Conservation (phyloP, 2,797 vertebrate genomes). For the Lacerta bilineata region DNA sequence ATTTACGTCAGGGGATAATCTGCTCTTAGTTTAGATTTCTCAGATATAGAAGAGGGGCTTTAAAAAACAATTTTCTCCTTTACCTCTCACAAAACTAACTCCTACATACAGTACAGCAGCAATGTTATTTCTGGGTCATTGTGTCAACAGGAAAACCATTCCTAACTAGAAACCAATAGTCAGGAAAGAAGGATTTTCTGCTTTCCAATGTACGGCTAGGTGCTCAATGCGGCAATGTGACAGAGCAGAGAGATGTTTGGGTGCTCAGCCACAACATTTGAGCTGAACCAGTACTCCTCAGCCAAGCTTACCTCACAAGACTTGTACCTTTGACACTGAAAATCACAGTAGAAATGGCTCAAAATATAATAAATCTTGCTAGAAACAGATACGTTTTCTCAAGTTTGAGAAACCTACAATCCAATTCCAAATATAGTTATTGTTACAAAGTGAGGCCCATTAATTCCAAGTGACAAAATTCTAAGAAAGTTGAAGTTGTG, state of each 20-base stretch:
- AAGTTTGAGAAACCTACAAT: neutral
- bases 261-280: neutral
- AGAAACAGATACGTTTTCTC: neutral
- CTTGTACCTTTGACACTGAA: neutral
- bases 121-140: neutral
- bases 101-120: neutral
- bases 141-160: conserved; percentile 8
- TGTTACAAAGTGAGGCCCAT: neutral
- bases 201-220: neutral
- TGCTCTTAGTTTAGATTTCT: conserved; percentile 1
- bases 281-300: neutral
- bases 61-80: neutral
- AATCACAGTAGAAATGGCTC: neutral
- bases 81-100: neutral
- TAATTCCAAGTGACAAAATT: neutral
- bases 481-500: neutral
- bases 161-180: neutral
- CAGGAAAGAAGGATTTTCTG: conserved; percentile 5
- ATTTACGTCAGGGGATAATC: neutral
- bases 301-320: neutral
- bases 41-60: neutral
- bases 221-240: neutral
- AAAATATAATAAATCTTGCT: neutral
- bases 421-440: neutral
- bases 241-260: neutral